Conservation (phyloP, 2,113 vertebrate species). For the Rallus limicola region DNA sequence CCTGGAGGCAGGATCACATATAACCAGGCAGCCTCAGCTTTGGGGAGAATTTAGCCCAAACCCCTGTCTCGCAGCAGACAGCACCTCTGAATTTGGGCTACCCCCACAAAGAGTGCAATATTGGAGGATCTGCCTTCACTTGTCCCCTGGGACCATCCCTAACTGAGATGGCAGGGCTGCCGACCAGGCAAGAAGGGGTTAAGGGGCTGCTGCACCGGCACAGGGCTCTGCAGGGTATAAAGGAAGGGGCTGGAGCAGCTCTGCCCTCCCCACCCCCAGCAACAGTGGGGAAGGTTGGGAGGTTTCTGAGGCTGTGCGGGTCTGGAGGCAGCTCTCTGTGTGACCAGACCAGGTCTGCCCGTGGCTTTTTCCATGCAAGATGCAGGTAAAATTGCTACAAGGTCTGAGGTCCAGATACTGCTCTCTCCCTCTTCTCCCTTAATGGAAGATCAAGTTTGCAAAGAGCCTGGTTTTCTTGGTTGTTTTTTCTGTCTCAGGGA, state of each 20-base stretch:
- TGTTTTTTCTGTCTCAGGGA: too few species aligned
- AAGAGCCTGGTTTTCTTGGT: not conserved
- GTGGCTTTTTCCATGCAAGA: not conserved
- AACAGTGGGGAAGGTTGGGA: fast-evolving
- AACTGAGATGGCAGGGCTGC: not conserved
- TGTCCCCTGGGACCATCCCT: not conserved
- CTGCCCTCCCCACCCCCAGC: not conserved
- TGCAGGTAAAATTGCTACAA: too few species aligned
- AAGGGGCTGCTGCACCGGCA: not conserved
- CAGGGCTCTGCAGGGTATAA: not conserved
- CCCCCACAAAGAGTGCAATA: not conserved
- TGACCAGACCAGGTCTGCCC: too few species aligned
- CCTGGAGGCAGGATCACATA: not conserved
- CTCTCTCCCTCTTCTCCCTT: not conserved
- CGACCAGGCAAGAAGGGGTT: not conserved
- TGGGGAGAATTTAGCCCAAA: not conserved
- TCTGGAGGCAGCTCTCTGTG: not conserved
- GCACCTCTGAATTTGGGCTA: not conserved
- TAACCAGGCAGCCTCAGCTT: not conserved
- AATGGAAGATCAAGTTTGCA: not conserved
- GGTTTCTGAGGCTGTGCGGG: fast-evolving
- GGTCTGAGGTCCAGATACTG: not conserved
- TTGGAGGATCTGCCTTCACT: not conserved
- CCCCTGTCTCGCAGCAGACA: not conserved
- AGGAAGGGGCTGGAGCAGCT: fast-evolving